phyloP scores from a whole-genome alignment of 2,888 invertebrate species.

The Biston stratarius region DNA sequence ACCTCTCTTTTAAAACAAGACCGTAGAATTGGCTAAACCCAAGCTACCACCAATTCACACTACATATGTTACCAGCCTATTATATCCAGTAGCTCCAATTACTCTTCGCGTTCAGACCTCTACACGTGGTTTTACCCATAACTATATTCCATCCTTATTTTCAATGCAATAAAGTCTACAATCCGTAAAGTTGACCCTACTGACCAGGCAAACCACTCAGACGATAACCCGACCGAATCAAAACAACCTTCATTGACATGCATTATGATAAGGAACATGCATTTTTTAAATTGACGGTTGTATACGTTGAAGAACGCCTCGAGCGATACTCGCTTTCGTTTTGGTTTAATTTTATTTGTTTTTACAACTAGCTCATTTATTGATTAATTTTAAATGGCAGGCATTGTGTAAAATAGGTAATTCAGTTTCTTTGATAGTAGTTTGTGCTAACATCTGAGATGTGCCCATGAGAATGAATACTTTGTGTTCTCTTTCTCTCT shows the following conservation, averaged over 20 bases:
- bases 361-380: constrained; percentile 27
- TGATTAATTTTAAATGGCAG: constrained; percentile 6
- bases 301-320: constrained; percentile 54
- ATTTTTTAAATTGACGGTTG: constrained; percentile 53
- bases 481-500: no score
- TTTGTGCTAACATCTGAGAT: no score
- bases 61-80: constrained; percentile 57
- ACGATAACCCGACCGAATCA: constrained; percentile 54
- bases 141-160: constrained; percentile 12
- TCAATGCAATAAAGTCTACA: constrained; percentile 29
- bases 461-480: no score
- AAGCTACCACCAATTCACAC: constrained; percentile 66
- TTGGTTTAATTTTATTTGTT: constrained; percentile 42
- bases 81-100: constrained; percentile 77
- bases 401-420: not conserved
- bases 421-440: not conserved
- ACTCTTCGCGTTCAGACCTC: constrained; percentile 56
- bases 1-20: constrained; percentile 18
- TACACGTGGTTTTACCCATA: constrained; percentile 13
- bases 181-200: constrained; percentile 26
- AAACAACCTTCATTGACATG: constrained; percentile 43
- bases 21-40: constrained; percentile 43
- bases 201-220: constrained; percentile 46
- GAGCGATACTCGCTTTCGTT: constrained; percentile 44
- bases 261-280: constrained; percentile 39